phyloP scores from a whole-genome alignment of 2,113 vertebrate genomes.

The Phoenicopterus ruber region DNA sequence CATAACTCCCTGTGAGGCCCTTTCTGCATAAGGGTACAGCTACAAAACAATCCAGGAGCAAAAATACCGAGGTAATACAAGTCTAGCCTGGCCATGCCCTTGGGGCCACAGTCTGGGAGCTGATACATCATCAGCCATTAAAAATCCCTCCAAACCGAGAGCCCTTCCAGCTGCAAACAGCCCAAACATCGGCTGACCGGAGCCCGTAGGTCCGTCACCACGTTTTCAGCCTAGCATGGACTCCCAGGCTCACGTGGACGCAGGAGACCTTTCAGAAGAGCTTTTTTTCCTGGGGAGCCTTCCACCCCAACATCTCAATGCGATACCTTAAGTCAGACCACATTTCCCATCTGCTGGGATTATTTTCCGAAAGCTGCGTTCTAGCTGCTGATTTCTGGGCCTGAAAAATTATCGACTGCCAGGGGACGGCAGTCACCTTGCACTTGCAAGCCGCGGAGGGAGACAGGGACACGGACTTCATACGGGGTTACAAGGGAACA shows the following conservation, averaged over 20 bases:
- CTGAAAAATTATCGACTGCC: neutral
- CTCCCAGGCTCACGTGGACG: neutral
- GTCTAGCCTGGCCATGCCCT: neutral
- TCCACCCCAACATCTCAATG: neutral
- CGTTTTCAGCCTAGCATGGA: neutral
- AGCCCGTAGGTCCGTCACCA: neutral
- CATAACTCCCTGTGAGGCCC: neutral
- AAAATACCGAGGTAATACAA: neutral
- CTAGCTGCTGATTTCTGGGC: neutral
- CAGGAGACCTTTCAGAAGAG: neutral
- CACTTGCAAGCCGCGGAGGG: neutral
- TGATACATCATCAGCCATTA: neutral
- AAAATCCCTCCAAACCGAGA: neutral
- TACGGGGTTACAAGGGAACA: neutral
- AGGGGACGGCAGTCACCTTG: neutral
- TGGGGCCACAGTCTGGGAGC: neutral
- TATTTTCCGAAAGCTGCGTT: neutral
- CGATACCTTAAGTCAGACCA: neutral
- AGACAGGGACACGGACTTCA: neutral
- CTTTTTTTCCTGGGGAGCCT: neutral
- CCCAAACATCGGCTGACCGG: neutral
- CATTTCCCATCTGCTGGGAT: neutral
- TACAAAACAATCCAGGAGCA: neutral
- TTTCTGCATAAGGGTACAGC: neutral
- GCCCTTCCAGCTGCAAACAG: neutral